A percentile compares a stretch with the other conserved stretches of the same genome.
Conservation (phyloP, 1,140 invertebrate species). For the Melanaphis sacchari region DNA sequence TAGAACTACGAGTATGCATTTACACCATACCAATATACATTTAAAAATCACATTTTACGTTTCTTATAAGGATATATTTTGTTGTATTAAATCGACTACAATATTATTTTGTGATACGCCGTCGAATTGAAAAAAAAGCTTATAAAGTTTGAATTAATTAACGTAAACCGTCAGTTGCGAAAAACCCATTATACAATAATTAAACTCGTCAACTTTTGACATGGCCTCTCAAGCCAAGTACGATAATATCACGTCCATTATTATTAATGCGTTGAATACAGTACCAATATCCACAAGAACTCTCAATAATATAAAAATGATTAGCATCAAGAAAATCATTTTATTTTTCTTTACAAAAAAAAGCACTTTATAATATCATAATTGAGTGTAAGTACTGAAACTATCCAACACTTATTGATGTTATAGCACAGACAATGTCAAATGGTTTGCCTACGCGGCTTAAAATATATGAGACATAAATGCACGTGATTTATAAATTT, state of each 20-base stretch:
- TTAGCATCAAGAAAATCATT: background rate
- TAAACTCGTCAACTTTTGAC: background rate
- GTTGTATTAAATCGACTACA: background rate
- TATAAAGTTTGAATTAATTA: constrained; percentile 9
- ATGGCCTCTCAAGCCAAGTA: background rate
- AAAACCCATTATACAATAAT: background rate
- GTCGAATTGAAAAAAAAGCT: background rate
- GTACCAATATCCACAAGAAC: background rate
- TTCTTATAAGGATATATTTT: background rate
- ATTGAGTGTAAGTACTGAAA: background rate
- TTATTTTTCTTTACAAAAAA: background rate
- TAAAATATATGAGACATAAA: background rate
- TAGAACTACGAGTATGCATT: background rate
- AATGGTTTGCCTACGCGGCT: background rate
- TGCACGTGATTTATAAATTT: background rate
- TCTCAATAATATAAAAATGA: background rate
- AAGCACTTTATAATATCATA: background rate
- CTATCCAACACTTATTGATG: background rate
- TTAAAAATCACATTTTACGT: background rate
- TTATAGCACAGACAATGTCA: background rate
- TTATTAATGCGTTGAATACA: background rate
- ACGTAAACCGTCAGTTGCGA: background rate
- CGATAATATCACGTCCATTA: background rate
- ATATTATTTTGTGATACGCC: background rate
- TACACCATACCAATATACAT: background rate